Evolutionary conservation across 2,113 vertebrate species (phyloP), one percentile per base, ranked within the genome.

Genomic region (Nibea coibor): DNA sequence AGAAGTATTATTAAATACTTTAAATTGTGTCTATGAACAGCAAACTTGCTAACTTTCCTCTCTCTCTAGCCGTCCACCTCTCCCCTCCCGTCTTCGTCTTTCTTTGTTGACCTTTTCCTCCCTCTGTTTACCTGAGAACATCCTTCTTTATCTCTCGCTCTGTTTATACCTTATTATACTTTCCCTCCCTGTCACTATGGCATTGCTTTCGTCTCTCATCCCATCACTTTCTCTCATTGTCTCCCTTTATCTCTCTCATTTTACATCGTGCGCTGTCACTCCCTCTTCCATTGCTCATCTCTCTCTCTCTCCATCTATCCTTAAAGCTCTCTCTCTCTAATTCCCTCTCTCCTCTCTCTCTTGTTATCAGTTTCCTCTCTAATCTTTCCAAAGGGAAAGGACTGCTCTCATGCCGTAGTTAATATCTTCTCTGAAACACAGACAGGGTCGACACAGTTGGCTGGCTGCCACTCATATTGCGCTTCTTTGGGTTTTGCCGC

Each of bases 401-500:
- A 22, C 74, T 53, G 45, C 62, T 87, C 78, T 73, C 16, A 20
- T 42, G 62, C 47, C 72, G 10, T 16, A 56, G 75, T 80, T 75
- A 78, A 72, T 76, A 69, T 81, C 47, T 57, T 77, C 67, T 45
- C 51, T 64, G 56, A 72, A 57, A 64, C 14, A 56, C 53, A 61
- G 67, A 82, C 51, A 17, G 15, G 5, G 53, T 54, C 48, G 82
- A 67, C 75, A 68, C 72, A 61, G n/a, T 71, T 35, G 75, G 28
- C 73, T 72, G 68, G 63, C 73, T 65, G 77, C 56, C 43, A 67
- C 48, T 64, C 51, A 1, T 80, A 24, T 59, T 75, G 67, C 16
- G 10, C 70, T 72, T 78, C 73, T 85, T 51, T 22, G 45, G 58
- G 47, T 81, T 81, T 67, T 58, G 67, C 82, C 86, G 73, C 77